phyloP scores from a whole-genome alignment of 2,888 invertebrate species.

The Muscina levida region DNA sequence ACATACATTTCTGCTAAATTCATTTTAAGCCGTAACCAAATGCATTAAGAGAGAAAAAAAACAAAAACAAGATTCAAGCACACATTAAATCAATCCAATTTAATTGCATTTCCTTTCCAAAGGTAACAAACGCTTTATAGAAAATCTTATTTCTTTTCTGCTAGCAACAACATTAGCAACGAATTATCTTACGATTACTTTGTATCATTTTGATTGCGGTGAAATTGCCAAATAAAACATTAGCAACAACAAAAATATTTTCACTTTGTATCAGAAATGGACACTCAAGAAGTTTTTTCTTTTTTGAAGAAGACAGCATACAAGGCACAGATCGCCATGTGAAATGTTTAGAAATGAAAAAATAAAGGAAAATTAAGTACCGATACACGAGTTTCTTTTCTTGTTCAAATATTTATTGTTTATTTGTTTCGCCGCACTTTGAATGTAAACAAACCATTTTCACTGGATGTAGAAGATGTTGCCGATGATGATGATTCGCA shows the following conservation, averaged over 20 bases:
- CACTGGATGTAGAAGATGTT: neutral
- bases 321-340: slow-evolving; percentile 12
- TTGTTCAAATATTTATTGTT: neutral
- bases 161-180: too few species aligned
- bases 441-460: slow-evolving; percentile 51
- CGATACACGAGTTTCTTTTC: neutral
- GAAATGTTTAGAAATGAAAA: slow-evolving; percentile 8
- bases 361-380: slow-evolving; percentile 23
- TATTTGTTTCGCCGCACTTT: neutral
- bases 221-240: neutral
- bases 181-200: too few species aligned
- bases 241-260: too few species aligned
- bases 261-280: too few species aligned
- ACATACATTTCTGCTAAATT: too few species aligned
- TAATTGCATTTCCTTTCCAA: too few species aligned
- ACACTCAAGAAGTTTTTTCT: too few species aligned
- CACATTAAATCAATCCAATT: too few species aligned
- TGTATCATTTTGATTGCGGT: slow-evolving; percentile 24
- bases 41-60: neutral
- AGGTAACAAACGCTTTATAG: neutral
- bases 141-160: too few species aligned
- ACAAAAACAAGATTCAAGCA: too few species aligned
- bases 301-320: neutral
- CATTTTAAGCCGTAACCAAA: too few species aligned
- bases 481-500: neutral